A percentile compares a stretch with the other conserved stretches of the same genome.
These are phyloP conservation scores for Plebejus argus DNA, from an alignment of 2,888 invertebrate species.

Conservation along the genomic window DNA sequence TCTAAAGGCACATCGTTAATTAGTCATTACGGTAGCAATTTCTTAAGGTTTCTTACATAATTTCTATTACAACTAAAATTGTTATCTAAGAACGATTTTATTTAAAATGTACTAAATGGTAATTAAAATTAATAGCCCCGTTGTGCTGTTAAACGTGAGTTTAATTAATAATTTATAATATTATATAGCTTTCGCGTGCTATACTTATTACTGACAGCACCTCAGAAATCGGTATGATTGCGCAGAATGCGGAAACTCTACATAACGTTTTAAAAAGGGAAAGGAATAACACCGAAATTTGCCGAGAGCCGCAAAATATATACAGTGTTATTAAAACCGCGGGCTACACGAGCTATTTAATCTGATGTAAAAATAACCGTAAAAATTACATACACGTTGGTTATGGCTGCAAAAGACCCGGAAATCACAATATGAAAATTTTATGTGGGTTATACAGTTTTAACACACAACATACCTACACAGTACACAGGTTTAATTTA, in stretches of 20 bases:
- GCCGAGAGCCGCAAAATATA: neutral
- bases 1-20: neutral
- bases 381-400: neutral
- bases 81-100: neutral
- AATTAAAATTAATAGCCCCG: constrained; percentile 26
- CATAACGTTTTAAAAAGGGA: constrained; percentile 7
- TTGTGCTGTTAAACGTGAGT: constrained; percentile 32
- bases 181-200: constrained; percentile 27
- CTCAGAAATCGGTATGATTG: constrained; percentile 8
- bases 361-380: neutral
- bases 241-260: constrained; percentile 10
- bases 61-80: neutral
- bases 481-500: too few relatives aligned
- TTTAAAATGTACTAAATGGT: constrained; percentile 21
- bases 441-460: neutral
- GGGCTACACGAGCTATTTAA: constrained; percentile 4
- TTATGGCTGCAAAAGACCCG: neutral
- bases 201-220: neutral
- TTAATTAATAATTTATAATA: constrained; percentile 33
- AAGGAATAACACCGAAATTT: neutral
- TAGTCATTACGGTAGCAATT: neutral
- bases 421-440: neutral
- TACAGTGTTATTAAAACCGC: neutral
- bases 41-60: neutral
- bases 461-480: too few relatives aligned